Percentiles rank a stretch among this genome's conserved stretches.
phyloP scores from a whole-genome alignment of 2,113 vertebrate genomes.

The Percina caprodes region DNA sequence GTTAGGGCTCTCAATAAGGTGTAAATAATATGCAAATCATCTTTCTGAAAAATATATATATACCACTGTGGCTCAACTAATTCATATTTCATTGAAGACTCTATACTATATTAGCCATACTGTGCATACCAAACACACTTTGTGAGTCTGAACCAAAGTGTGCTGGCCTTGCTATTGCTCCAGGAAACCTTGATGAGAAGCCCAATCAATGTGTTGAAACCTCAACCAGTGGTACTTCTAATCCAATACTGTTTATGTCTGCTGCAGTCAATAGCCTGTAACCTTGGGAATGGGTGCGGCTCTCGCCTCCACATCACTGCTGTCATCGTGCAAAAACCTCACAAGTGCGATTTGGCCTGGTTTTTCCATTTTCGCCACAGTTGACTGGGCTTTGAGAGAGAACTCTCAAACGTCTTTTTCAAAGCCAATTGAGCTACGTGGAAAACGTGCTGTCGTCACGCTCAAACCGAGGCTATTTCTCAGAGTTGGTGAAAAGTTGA shows the following conservation, averaged over 20 bases:
- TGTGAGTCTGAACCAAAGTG: conserved; percentile 17
- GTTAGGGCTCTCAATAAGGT: neutral
- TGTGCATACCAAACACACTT: conserved; percentile 41
- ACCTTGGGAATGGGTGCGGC: conserved; percentile 56
- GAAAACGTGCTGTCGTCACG: conserved; percentile 45
- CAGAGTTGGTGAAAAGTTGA: conserved; percentile 66
- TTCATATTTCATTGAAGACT: conserved; percentile 33
- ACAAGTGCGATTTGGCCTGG: conserved; percentile 4
- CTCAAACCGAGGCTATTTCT: neutral
- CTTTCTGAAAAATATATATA: conserved; percentile 16
- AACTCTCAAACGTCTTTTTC: conserved; percentile 16
- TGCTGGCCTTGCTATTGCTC: conserved; percentile 63
- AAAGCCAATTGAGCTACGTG: neutral
- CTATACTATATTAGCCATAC: neutral
- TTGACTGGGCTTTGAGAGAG: neutral
- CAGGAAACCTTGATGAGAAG: conserved; percentile 61
- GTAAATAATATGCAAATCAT: conserved; percentile 32
- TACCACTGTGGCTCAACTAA: neutral
- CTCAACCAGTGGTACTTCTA: conserved; percentile 36
- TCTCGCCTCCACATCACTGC: conserved; percentile 26
- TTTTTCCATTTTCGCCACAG: conserved; percentile 31
- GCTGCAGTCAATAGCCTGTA: conserved; percentile 53
- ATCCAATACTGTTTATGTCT: conserved; percentile 66
- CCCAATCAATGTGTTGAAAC: conserved; percentile 67
- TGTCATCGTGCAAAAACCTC: conserved; percentile 43